Evolutionary conservation across 2,113 vertebrate genomes (phyloP).

Genomic region (Jacana jacana): DNA sequence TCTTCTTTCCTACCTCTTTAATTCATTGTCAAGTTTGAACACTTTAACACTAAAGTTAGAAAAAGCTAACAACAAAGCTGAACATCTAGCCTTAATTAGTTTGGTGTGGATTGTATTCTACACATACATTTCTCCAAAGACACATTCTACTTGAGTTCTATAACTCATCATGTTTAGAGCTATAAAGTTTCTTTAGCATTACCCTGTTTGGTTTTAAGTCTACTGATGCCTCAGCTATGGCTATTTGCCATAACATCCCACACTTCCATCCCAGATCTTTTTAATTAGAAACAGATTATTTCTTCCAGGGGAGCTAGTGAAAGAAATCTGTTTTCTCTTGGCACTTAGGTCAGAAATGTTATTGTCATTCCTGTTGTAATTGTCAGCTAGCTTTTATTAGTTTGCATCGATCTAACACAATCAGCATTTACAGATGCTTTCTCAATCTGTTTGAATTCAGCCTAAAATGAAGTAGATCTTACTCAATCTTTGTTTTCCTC

Average conservation of each 20-base stretch:
- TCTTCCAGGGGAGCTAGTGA: not conserved
- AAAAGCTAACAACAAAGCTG: not conserved
- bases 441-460: not conserved
- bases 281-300: not conserved
- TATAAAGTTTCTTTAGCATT: not conserved
- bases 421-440: not conserved
- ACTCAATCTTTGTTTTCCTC: not conserved
- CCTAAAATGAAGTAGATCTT: not conserved
- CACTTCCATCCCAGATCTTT: not conserved
- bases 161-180: not conserved
- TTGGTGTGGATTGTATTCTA: not conserved
- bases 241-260: not conserved
- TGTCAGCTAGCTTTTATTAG: not conserved
- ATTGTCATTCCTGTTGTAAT: not conserved
- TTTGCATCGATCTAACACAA: not conserved
- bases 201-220: not conserved
- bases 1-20: not conserved
- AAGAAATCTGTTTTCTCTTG: not conserved
- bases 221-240: not conserved
- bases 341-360: not conserved
- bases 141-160: not conserved
- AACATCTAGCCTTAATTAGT: not conserved
- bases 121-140: not conserved
- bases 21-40: not conserved
- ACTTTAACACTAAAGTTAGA: not conserved